A percentile compares a stretch with the other conserved stretches of the same genome.
Evolutionary conservation across 2,888 invertebrate species (phyloP).

Genomic region (Rotaria sp.): DNA sequence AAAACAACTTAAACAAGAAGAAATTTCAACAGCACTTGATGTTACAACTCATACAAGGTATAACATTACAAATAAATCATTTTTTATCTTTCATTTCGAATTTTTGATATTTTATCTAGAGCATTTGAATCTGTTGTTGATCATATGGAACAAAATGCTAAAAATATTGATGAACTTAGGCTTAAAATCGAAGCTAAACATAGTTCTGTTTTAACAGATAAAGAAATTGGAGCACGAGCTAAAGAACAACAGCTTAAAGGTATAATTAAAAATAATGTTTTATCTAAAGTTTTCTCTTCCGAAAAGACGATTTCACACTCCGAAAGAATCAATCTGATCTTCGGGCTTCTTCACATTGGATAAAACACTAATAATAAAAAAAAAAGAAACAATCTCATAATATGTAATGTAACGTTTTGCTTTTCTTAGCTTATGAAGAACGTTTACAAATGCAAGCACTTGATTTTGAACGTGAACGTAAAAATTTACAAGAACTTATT

Average conservation of each 20-base stretch:
- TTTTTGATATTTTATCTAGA: neutral
- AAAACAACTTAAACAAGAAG: conserved; percentile 15
- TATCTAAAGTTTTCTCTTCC: too few relatives aligned
- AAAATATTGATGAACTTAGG: neutral
- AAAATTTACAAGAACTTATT: conserved; percentile 22
- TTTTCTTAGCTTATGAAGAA: neutral
- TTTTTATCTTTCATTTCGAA: too few relatives aligned
- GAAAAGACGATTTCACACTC: too few relatives aligned
- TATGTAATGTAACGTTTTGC: neutral
- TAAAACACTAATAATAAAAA: too few relatives aligned
- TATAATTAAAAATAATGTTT: neutral
- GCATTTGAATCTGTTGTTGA: conserved; percentile 14
- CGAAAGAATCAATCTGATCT: too few relatives aligned
- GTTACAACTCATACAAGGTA: conserved; percentile 1
- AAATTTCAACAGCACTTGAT: neutral
- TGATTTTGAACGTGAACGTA: conserved; percentile 26
- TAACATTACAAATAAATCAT: neutral
- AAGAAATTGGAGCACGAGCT: neutral
- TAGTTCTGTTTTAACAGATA: neutral
- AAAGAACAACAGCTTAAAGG: conserved; percentile 19
- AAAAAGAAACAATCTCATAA: neutral
- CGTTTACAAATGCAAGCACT: neutral
- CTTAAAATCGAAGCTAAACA: conserved; percentile 16
- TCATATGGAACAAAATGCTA: conserved; percentile 27
- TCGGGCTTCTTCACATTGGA: too few relatives aligned